phyloP scores from a whole-genome alignment of 2,113 vertebrate species.

The Thymallus thymallus region DNA sequence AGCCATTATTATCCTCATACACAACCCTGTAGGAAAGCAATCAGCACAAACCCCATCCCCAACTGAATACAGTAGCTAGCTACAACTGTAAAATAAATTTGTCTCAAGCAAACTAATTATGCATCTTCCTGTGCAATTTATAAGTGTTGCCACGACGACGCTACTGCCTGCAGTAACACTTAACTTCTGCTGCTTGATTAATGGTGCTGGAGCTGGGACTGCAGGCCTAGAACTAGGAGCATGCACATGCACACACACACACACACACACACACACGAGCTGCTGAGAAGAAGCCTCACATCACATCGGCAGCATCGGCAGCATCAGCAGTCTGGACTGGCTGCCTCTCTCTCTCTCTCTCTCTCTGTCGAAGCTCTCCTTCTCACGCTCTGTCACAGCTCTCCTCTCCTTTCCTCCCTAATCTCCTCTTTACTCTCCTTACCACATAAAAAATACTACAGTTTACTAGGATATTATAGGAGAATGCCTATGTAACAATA shows the following conservation, averaged over 20 bases:
- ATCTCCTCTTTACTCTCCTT: background rate
- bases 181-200: conserved; percentile 70
- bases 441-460: conserved; percentile 54
- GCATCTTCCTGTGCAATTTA: conserved; percentile 64
- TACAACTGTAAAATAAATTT: conserved; percentile 61
- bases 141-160: conserved; percentile 53
- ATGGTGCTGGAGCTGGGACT: conserved; percentile 59
- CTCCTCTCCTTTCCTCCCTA: too few species aligned
- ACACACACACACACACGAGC: background rate
- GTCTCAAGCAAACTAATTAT: conserved; percentile 64
- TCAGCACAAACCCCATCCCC: conserved; percentile 53
- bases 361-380: background rate
- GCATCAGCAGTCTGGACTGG: conserved; percentile 63
- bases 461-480: conserved; percentile 73
- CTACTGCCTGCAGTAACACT: conserved; percentile 60
- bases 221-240: conserved; percentile 58
- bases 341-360: conserved; percentile 1
- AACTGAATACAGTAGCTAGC: conserved; percentile 42
- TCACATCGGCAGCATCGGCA: conserved; percentile 46
- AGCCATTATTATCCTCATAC: conserved; percentile 44
- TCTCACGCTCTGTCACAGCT: background rate
- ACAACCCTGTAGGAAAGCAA: conserved; percentile 51
- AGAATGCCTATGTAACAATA: conserved; percentile 83
- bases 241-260: background rate
- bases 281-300: conserved; percentile 47